phyloP scores from a whole-genome alignment of 2,113 vertebrate species.

The Chaetodon auriga region DNA sequence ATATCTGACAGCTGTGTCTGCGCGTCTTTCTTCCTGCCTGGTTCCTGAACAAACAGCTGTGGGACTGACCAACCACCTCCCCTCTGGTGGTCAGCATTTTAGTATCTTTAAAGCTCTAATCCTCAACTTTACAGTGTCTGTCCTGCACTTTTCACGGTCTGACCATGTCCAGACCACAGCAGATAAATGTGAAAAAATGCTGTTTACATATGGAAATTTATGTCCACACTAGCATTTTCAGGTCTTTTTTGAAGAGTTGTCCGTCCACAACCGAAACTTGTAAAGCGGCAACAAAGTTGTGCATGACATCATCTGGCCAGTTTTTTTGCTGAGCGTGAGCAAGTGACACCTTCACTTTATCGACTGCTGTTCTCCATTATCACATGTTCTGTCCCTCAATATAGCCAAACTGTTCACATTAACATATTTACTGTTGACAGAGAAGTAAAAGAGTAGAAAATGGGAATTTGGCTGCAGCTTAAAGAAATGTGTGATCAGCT shows the following conservation, averaged over 20 bases:
- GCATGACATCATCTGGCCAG: constrained; percentile 12
- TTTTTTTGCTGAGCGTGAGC: constrained; percentile 9
- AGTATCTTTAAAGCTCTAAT: constrained; percentile 71
- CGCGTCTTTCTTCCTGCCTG: constrained; percentile 40
- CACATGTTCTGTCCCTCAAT: background rate
- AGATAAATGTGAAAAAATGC: constrained; percentile 59
- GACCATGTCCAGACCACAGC: constrained; percentile 45
- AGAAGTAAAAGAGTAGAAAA: background rate
- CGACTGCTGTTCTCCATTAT: background rate
- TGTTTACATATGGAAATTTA: constrained; percentile 51
- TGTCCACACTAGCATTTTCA: constrained; percentile 60
- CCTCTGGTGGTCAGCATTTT: constrained; percentile 67
- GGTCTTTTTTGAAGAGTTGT: constrained; percentile 43
- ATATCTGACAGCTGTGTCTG: constrained; percentile 63
- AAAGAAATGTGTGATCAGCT: background rate
- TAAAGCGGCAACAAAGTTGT: constrained; percentile 30
- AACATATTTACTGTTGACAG: background rate
- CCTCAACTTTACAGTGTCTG: constrained; percentile 55
- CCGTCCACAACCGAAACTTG: constrained; percentile 31
- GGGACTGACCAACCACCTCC: constrained; percentile 45
- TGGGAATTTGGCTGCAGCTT: background rate
- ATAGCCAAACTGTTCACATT: background rate
- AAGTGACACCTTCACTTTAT: constrained; percentile 1
- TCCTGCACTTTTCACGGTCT: constrained; percentile 47
- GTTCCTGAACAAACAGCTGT: constrained; percentile 63